Conservation (phyloP, 2,113 vertebrate genomes). For the Cheirogaleus medius region DNA sequence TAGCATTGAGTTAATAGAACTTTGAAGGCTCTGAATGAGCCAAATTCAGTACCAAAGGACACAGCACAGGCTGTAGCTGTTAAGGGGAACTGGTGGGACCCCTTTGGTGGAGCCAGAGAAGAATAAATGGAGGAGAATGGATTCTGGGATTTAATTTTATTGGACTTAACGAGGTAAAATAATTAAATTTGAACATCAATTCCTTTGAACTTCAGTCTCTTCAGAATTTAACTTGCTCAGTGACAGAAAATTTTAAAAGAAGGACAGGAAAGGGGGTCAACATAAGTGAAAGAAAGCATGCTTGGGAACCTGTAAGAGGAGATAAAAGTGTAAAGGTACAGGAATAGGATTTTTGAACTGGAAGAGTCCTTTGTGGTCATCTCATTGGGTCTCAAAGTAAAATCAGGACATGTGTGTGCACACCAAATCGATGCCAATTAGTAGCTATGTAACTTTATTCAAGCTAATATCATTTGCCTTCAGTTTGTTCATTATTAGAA, state of each 20-base stretch:
- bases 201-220: background rate
- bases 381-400: background rate
- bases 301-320: background rate
- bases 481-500: constrained; percentile 23
- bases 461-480: background rate
- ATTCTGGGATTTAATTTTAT: background rate
- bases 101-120: background rate
- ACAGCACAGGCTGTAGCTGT: background rate
- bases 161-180: background rate
- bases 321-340: background rate
- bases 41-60: background rate
- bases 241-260: background rate
- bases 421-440: background rate
- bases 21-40: background rate
- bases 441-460: background rate
- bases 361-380: background rate
- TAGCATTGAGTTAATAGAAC: background rate
- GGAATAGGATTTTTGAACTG: background rate
- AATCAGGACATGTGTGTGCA: background rate
- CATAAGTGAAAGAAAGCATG: background rate
- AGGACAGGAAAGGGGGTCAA: background rate
- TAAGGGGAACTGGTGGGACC: background rate
- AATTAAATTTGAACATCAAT: background rate
- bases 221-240: background rate
- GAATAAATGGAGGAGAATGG: background rate